Conservation (phyloP, 2,797 vertebrate genomes). For the Brachymystax lenok region DNA sequence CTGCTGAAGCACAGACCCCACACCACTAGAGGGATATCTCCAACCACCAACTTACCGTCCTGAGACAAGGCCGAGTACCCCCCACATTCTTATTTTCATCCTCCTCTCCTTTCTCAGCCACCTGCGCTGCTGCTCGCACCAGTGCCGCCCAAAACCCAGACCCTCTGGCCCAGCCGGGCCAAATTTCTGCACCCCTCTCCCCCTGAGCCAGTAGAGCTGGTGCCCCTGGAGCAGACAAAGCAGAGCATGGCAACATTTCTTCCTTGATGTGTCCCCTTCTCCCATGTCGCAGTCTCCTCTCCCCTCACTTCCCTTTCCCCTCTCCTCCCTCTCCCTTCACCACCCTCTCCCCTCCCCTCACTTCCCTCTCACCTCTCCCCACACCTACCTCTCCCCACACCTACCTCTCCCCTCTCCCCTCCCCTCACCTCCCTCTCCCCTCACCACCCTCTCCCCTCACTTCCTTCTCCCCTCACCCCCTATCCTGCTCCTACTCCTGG, state of each 20-base stretch:
- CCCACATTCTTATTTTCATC: constrained; percentile 19
- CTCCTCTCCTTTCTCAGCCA: constrained; percentile 36
- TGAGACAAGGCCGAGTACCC: neutral
- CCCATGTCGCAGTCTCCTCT: neutral
- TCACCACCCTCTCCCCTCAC: neutral
- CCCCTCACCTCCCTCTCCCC: neutral
- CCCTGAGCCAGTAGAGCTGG: constrained; percentile 35
- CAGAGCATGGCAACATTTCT: constrained; percentile 52
- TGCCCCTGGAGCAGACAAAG: constrained; percentile 53
- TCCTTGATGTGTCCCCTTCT: constrained; percentile 8
- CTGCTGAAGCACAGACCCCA: too few relatives aligned
- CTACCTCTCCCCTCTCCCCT: neutral
- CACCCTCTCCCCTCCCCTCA: constrained; percentile 4
- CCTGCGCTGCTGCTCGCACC: constrained; percentile 46
- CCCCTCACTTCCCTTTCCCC: neutral
- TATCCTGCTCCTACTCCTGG: constrained; percentile 40
- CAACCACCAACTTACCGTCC: too few relatives aligned
- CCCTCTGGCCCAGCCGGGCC: constrained; percentile 56
- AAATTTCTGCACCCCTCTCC: constrained; percentile 56
- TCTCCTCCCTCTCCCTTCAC: neutral
- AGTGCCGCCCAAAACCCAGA: constrained; percentile 64
- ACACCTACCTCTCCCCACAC: neutral
- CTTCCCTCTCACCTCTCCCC: neutral
- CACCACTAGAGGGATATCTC: too few relatives aligned
- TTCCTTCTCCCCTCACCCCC: constrained; percentile 8